Percentiles rank a stretch among this genome's conserved stretches.
These are phyloP conservation scores for Actenoides lindsayi DNA, from an alignment of 2,113 vertebrate genomes.

Conservation along the genomic window DNA sequence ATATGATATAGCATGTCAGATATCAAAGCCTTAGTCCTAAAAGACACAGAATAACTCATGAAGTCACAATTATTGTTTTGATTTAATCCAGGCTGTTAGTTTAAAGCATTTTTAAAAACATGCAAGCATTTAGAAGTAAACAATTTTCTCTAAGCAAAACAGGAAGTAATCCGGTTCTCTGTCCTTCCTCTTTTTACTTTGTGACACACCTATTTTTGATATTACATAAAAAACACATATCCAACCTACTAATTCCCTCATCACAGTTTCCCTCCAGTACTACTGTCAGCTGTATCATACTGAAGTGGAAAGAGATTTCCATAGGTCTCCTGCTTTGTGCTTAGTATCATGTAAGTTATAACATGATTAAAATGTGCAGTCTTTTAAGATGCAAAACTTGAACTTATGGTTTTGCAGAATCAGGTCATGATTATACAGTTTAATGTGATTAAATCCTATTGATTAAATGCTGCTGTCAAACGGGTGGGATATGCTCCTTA, in stretches of 20 bases:
- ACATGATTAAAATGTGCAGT: background rate
- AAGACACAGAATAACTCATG: background rate
- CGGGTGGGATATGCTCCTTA: background rate
- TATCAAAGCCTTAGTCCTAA: constrained; percentile 2
- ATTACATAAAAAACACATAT: background rate
- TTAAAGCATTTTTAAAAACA: background rate
- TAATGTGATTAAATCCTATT: constrained; percentile 33
- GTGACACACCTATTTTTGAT: background rate
- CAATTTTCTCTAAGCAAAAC: background rate
- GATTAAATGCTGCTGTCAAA: constrained; percentile 20
- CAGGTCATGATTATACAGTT: constrained; percentile 35
- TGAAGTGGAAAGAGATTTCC: background rate
- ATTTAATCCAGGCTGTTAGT: background rate
- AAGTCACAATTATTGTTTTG: background rate
- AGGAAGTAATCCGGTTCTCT: background rate
- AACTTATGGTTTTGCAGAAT: background rate
- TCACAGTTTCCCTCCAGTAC: background rate
- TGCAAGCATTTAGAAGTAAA: background rate
- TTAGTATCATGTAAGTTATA: background rate
- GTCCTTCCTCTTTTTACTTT: background rate
- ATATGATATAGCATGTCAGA: background rate
- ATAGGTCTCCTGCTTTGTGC: background rate
- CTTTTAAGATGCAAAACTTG: background rate
- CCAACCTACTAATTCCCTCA: background rate
- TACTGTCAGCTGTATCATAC: background rate